Conservation (phyloP, 2,797 vertebrate species). For the Salmo trutta region DNA sequence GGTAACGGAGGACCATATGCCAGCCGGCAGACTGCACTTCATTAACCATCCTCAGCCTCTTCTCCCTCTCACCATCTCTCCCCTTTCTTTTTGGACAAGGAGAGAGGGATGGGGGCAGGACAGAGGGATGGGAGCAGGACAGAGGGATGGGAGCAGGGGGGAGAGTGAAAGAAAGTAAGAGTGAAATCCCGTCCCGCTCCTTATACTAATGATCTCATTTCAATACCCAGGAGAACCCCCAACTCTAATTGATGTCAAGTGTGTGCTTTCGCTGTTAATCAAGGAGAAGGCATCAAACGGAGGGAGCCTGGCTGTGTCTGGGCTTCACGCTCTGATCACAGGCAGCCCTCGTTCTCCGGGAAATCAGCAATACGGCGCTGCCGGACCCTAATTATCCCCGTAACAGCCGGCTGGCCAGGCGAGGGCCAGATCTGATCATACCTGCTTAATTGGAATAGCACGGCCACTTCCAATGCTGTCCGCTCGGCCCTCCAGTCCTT, state of each 20-base stretch:
- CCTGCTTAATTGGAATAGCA: slow-evolving; percentile 99
- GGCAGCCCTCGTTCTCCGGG: slow-evolving; percentile 21
- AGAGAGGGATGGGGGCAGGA: not conserved
- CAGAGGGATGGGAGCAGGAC: not conserved
- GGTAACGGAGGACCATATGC: slow-evolving; percentile 75
- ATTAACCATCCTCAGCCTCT: slow-evolving; percentile 73
- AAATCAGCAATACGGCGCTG: slow-evolving; percentile 28
- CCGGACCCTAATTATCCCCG: slow-evolving; percentile 54
- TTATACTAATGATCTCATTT: slow-evolving; percentile 94
- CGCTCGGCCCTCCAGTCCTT: slow-evolving; percentile 90
- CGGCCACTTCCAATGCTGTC: slow-evolving; percentile 98
- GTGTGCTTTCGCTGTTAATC: slow-evolving; percentile 90
- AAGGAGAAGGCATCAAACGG: slow-evolving; percentile 71
- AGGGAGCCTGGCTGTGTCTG: slow-evolving; percentile 17
- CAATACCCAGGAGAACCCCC: slow-evolving; percentile 86
- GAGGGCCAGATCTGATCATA: slow-evolving; percentile 58
- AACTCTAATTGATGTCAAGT: slow-evolving; percentile 97
- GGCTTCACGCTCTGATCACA: slow-evolving; percentile 53
- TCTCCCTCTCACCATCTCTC: slow-evolving; percentile 28
- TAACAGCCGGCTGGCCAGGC: slow-evolving; percentile 3
- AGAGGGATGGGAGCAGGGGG: slow-evolving; percentile 3
- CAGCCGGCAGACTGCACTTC: slow-evolving; percentile 82
- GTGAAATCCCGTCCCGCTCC: slow-evolving; percentile 76
- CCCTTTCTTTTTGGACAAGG: not conserved
- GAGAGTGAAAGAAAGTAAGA: slow-evolving; percentile 21